These are phyloP conservation scores for Andrena dorsata DNA, from an alignment of 2,888 invertebrate species.

Conservation along the genomic window DNA sequence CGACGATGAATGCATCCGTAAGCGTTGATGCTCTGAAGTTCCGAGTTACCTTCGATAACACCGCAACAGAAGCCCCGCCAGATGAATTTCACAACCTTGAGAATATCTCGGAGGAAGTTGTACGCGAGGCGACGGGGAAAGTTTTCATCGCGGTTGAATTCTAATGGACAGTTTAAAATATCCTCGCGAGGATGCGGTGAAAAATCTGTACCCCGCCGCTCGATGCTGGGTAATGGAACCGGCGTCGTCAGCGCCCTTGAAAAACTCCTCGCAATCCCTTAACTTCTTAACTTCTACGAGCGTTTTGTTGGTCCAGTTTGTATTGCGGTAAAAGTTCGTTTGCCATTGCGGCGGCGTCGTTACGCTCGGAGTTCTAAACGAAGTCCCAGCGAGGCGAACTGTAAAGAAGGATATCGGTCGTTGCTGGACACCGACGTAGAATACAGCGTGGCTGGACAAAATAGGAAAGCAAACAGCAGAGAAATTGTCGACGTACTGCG, in stretches of 20 bases:
- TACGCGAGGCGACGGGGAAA: slow-evolving; percentile 12
- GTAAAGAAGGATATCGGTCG: slow-evolving; percentile 29
- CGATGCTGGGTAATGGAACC: slow-evolving; percentile 1
- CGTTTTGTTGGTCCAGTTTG: slow-evolving; percentile 61
- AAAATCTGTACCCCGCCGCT: slow-evolving; percentile 39
- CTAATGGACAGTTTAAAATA: slow-evolving; percentile 48
- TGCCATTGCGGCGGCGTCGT: slow-evolving; percentile 44
- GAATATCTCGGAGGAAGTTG: slow-evolving; percentile 18
- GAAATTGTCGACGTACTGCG: not conserved
- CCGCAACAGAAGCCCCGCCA: not conserved
- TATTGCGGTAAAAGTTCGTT: slow-evolving; percentile 67
- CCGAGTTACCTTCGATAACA: not conserved
- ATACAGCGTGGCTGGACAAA: not conserved
- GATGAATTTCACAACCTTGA: slow-evolving; percentile 32
- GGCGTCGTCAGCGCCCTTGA: slow-evolving; percentile 60
- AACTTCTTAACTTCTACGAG: slow-evolving; percentile 67
- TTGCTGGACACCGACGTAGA: not conserved
- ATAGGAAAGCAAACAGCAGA: not conserved
- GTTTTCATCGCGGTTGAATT: slow-evolving; percentile 31
- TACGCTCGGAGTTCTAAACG: slow-evolving; percentile 19
- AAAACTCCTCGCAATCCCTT: slow-evolving; percentile 67
- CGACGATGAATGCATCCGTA: not conserved
- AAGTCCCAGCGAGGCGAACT: slow-evolving; percentile 13
- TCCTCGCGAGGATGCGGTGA: slow-evolving; percentile 33
- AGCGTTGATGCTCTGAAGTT: not conserved